These are phyloP conservation scores for Myripristis murdjan DNA, from an alignment of 2,797 vertebrate genomes.

Conservation along the genomic window DNA sequence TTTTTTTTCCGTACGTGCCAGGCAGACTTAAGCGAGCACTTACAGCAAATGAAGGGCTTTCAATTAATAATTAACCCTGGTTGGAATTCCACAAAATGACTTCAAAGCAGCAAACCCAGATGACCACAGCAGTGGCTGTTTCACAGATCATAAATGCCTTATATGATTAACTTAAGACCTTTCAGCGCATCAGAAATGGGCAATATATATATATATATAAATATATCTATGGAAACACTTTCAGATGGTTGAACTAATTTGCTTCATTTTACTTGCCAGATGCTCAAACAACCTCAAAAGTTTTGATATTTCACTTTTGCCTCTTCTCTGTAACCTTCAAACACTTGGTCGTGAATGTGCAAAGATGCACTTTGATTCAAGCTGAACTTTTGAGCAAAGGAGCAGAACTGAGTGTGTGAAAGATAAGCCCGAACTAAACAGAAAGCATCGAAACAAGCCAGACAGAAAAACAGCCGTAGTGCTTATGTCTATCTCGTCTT, in stretches of 20 bases:
- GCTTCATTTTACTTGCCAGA: constrained; percentile 28
- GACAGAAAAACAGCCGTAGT: constrained; percentile 12
- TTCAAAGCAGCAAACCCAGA: constrained; percentile 22
- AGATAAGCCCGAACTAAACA: background rate
- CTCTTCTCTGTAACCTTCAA: background rate
- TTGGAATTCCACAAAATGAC: constrained; percentile 36
- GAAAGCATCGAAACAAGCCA: background rate
- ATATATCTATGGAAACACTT: constrained; percentile 1
- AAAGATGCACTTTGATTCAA: too few relatives aligned
- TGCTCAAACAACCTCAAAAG: constrained; percentile 16
- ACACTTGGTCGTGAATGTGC: background rate
- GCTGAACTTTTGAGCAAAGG: background rate
- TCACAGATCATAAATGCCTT: constrained; percentile 23
- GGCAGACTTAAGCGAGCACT: background rate
- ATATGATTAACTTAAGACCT: constrained; percentile 32
- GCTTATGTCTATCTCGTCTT: background rate
- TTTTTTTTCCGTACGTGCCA: background rate
- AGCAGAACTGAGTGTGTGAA: constrained; percentile 2
- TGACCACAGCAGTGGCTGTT: constrained; percentile 4
- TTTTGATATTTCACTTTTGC: constrained; percentile 6
- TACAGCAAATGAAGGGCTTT: background rate
- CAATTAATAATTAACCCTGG: constrained; percentile 19
- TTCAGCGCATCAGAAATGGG: constrained; percentile 24
- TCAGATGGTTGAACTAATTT: constrained; percentile 24
- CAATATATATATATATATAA: constrained; percentile 11